A percentile compares a stretch with the other conserved stretches of the same genome.
These are phyloP conservation scores for Ctenoplectra terminalis DNA, from an alignment of 1,140 invertebrate genomes.

Conservation along the genomic window DNA sequence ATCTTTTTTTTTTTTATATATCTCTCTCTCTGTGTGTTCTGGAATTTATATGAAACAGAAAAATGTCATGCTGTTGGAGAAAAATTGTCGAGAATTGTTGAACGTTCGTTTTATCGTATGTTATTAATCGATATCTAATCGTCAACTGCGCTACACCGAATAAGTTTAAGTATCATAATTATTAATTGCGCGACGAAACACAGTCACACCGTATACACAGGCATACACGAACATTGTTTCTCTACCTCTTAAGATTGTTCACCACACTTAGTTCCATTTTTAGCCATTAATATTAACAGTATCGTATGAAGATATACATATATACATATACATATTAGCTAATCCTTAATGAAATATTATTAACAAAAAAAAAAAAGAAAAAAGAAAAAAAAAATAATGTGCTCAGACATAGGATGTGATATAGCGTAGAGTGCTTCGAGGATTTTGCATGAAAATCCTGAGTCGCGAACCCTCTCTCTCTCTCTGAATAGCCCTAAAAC, in stretches of 20 bases:
- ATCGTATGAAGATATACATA: slow-evolving; percentile 46
- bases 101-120: slow-evolving; percentile 42
- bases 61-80: slow-evolving; percentile 81
- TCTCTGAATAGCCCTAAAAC: slow-evolving; percentile 2
- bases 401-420: slow-evolving; percentile 82
- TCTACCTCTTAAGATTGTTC: slow-evolving; percentile 51
- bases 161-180: slow-evolving; percentile 37
- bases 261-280: slow-evolving; percentile 41
- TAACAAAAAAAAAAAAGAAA: slow-evolving; percentile 60
- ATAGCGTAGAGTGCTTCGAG: slow-evolving; percentile 79
- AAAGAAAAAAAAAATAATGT: slow-evolving; percentile 68
- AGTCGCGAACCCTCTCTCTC: slow-evolving; percentile 61
- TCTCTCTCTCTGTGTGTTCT: too few relatives aligned
- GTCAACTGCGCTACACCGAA: slow-evolving; percentile 21
- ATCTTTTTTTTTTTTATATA: too few relatives aligned
- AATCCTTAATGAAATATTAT: slow-evolving; percentile 55
- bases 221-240: slow-evolving; percentile 39
- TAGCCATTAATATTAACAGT: slow-evolving; percentile 31
- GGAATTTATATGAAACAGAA: not conserved
- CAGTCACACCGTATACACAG: not conserved
- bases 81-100: slow-evolving; percentile 25
- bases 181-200: slow-evolving; percentile 22
- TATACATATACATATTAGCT: slow-evolving; percentile 53
- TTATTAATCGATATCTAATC: slow-evolving; percentile 26
- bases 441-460: slow-evolving; percentile 78